Base-by-base conservation (phyloP, 2,888 invertebrate species). In the Molorchus minor region DNA sequence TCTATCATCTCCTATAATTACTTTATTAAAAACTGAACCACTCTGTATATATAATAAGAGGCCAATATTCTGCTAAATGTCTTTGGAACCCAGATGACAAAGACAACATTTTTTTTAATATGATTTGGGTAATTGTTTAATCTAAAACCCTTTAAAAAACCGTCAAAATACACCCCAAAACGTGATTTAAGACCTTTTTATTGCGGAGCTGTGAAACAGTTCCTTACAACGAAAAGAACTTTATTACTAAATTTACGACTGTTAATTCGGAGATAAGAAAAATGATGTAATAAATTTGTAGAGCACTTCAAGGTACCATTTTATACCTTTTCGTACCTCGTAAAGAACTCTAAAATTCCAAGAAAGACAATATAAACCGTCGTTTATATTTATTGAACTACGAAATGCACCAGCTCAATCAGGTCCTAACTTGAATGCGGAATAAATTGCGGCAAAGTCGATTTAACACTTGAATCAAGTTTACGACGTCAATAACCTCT, bases 281-380 rank as follows among this genome's bases (percentile, higher is more conserved):
- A 46, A 30, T 43, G 59, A 44, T 44, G 45, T 60, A 51, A 56
- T 62, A 64, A 64, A 65, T 59, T 63, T 51, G 61, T 61, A 59
- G 44, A 47, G 20, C 51, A 59, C 54, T 54, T 35, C 52, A 60
- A 51, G 55, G 59, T 36, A 35, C 47, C 49, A 58, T 45, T 71
- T 69, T 68, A 61, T 70, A 60, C 43, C 61, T 63, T 66, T 65
- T 67, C 54, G 57, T 61, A 65, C 61, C 56, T 71, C 68, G 62
- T 71, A 69, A 70, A 71, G 65, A 64, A 44, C 33, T 53, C 8
- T 25, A 46, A 46, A 55, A 40, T 66, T 64, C 62, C 30, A 15
- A 46, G 60, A 52, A 52, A 62, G 61, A 59, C 56, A 45, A 43
- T 46, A 45, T 64, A 36, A 29, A 43, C 38, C 41, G 45, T 25